Percentiles rank a stretch among this genome's conserved stretches.
Evolutionary conservation across 2,113 vertebrate species (phyloP).

Genomic region (Neolamprologus cancellatus): DNA sequence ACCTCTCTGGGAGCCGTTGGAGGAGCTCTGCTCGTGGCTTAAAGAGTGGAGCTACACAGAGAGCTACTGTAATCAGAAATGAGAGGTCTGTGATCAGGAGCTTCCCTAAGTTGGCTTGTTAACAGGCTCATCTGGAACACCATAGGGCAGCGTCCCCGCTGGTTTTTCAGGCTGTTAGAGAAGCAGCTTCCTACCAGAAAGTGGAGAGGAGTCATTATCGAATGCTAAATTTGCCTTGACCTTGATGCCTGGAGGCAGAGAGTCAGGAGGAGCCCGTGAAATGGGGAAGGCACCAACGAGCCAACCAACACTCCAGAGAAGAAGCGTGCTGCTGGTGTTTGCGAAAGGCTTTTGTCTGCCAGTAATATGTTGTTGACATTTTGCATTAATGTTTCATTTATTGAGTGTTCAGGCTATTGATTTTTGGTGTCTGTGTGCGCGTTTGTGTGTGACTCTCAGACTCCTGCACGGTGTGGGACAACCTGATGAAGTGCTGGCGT

Average conservation of each 20-base stretch:
- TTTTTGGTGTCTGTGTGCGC: neutral
- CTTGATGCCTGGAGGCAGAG: conserved; percentile 14
- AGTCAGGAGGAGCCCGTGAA: neutral
- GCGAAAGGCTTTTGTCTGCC: neutral
- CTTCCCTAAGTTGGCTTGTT: neutral
- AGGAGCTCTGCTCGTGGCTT: neutral
- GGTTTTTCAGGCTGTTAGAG: neutral
- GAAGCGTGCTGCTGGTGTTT: neutral
- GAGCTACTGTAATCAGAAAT: neutral
- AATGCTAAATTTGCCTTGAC: conserved; percentile 48
- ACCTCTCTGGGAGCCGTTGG: neutral
- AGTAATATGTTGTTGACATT: neutral
- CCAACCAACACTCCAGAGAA: neutral
- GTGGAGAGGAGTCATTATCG: conserved; percentile 27
- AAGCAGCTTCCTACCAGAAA: conserved; percentile 3
- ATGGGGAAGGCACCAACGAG: neutral
- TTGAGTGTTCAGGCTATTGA: neutral
- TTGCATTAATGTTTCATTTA: neutral
- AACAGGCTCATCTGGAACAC: neutral
- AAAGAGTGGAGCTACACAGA: neutral
- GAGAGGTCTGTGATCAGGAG: neutral
- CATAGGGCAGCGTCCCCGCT: neutral
- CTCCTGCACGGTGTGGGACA: conserved; percentile 84
- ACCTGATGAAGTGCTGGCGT: conserved; percentile 88
- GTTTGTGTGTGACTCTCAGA: conserved; percentile 55